phyloP scores from a whole-genome alignment of 2,888 invertebrate species.

The Pterobdella sp. region DNA sequence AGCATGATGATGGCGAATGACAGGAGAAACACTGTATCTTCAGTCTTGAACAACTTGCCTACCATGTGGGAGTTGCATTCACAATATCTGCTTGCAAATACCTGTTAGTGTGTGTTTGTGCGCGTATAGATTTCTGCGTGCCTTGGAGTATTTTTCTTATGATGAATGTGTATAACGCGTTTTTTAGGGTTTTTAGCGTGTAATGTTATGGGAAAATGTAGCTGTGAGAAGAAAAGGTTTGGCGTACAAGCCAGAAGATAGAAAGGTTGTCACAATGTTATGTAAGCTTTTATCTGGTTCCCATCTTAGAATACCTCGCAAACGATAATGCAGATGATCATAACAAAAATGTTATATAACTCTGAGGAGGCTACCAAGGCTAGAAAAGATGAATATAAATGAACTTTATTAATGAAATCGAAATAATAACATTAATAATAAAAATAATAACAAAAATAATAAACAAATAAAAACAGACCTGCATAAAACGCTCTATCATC shows the following conservation, averaged over 20 bases:
- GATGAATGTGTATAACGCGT: neutral
- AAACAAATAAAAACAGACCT: neutral
- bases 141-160: neutral
- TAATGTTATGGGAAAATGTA: neutral
- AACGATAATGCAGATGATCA: neutral
- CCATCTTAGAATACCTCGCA: too few relatives aligned
- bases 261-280: too few relatives aligned
- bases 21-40: constrained; percentile 65
- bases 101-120: neutral
- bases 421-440: too few relatives aligned
- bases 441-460: neutral
- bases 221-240: too few relatives aligned
- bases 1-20: constrained; percentile 89
- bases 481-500: constrained; percentile 7
- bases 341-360: too few relatives aligned
- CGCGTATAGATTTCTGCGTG: neutral
- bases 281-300: too few relatives aligned
- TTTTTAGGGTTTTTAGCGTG: neutral
- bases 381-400: too few relatives aligned
- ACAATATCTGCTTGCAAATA: constrained; percentile 83
- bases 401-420: too few relatives aligned
- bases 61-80: constrained; percentile 87
- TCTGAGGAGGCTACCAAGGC: too few relatives aligned
- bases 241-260: too few relatives aligned
- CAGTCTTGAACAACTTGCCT: constrained; percentile 56